Evolutionary conservation across 2,797 vertebrate species (phyloP).

Genomic region (Geotrypetes seraphini): DNA sequence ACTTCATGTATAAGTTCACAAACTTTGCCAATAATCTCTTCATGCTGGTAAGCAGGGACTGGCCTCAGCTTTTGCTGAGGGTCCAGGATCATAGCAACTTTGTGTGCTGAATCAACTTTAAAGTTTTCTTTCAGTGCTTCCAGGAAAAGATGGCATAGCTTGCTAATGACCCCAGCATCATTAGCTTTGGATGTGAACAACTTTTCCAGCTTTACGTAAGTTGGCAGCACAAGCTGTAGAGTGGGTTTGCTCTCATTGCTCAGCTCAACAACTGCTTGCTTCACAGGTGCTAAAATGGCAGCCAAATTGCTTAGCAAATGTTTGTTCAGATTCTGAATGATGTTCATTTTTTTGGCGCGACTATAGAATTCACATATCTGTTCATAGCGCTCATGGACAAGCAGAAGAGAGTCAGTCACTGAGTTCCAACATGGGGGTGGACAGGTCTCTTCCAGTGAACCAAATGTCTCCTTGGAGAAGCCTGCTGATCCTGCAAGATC

Average conservation of each 20-base stretch:
- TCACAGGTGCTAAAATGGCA: constrained; percentile 80
- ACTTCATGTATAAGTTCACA: constrained; percentile 84
- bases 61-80: constrained; percentile 92
- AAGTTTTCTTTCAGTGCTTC: constrained; percentile 97
- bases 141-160: constrained; percentile 95
- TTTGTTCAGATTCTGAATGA: constrained; percentile 94
- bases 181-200: constrained; percentile 95
- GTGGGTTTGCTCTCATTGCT: constrained; percentile 87
- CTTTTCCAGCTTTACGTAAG: constrained; percentile 92
- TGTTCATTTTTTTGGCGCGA: constrained; percentile 82
- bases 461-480: constrained; percentile 65
- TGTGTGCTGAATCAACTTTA: constrained; percentile 91
- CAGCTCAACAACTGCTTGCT: constrained; percentile 85
- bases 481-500: constrained; percentile 79
- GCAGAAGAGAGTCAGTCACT: constrained; percentile 82
- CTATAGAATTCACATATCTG: constrained; percentile 93
- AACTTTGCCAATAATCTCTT: constrained; percentile 90
- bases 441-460: constrained; percentile 71
- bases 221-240: constrained; percentile 88
- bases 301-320: constrained; percentile 88
- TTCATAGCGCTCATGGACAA: constrained; percentile 91
- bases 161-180: constrained; percentile 82
- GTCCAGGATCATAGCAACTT: constrained; percentile 95
- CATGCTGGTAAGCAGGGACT: constrained; percentile 91
- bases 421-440: constrained; percentile 92